Evolutionary conservation across 37 sponge, comb jelly and placozoan species (phyloP), one percentile per base, ranked within the genome.

Genomic region (Diacarnus erythraeanus): DNA sequence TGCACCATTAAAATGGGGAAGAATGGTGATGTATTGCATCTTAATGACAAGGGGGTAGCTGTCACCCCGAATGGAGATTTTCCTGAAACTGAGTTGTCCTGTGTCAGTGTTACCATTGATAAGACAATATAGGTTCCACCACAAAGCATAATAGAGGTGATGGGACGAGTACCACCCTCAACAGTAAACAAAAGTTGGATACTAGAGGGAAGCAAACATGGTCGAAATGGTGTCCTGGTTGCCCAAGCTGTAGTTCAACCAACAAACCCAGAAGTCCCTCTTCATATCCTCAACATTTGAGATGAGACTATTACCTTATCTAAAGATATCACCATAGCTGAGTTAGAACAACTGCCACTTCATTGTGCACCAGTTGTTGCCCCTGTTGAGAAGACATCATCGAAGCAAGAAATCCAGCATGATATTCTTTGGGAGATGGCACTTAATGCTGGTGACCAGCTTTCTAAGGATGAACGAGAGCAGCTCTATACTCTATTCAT

Each of bases 231-330:
- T n/a, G n/a, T n/a, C n/a, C 51, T 77, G 64, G 65, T 77, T 60
- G 64, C 77, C 21, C 18, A 36, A 21, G 59, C 77, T 38, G 65
- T 77, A 22, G 65, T 77, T 18, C 35, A 27, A 25, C 77, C 77
- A 31, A 23, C 18, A 9, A 31, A 42, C 1, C n/a, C 33, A 20
- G 26, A 18, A 23, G 43, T 77, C n/a, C 77, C 77, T 22, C 40
- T 77, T 17, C 38, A 58, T 26, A 18, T 77, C 17, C 65, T 77
- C 30, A 77, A 77, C 64, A 22, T 22, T n/a, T 40, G 65, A 25
- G 26, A 25, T 25, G 64, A 77, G 26, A 20, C 65, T 10, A 25
- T 60, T 29, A 63, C 64, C n/a, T n/a, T n/a, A n/a, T n/a, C n/a
- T n/a, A n/a, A n/a, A n/a, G n/a, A n/a, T n/a, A n/a, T n/a, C n/a